Conservation (phyloP, 2,888 invertebrate genomes). For the Chrysodeixis includens region DNA sequence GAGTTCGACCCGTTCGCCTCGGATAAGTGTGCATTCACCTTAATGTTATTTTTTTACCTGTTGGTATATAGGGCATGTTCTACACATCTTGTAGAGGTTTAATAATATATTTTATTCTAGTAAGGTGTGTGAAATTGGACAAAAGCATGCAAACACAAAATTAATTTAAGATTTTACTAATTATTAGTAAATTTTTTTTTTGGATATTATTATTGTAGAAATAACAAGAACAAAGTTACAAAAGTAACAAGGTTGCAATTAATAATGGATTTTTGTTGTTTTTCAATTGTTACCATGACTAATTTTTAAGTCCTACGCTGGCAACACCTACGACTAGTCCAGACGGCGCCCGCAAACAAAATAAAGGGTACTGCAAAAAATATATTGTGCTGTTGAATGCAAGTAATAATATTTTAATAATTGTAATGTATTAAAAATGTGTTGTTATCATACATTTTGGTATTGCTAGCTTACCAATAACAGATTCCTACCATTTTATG, state of each 20-base stretch:
- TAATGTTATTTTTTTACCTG: not conserved
- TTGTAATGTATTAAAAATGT: slow-evolving; percentile 45
- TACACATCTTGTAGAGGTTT: slow-evolving; percentile 6
- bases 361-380: slow-evolving; percentile 68
- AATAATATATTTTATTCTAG: slow-evolving; percentile 17
- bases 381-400: slow-evolving; percentile 69
- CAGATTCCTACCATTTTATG: not conserved
- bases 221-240: too few relatives aligned
- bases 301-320: slow-evolving; percentile 24
- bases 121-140: slow-evolving; percentile 44
- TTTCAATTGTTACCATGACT: slow-evolving; percentile 29
- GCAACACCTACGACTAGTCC: slow-evolving; percentile 60
- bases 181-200: too few relatives aligned
- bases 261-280: not conserved
- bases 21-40: too few relatives aligned
- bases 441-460: not conserved
- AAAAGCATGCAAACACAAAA: slow-evolving; percentile 36
- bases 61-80: not conserved
- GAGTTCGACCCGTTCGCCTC: too few relatives aligned
- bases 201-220: too few relatives aligned
- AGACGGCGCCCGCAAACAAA: slow-evolving; percentile 48
- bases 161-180: slow-evolving; percentile 39
- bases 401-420: slow-evolving; percentile 63
- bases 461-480: slow-evolving; percentile 25
- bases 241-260: not conserved